Evolutionary conservation across 30 jellyfish, hydroid and myxozoan species (phyloP).

Genomic region (Aurelia sp.): DNA sequence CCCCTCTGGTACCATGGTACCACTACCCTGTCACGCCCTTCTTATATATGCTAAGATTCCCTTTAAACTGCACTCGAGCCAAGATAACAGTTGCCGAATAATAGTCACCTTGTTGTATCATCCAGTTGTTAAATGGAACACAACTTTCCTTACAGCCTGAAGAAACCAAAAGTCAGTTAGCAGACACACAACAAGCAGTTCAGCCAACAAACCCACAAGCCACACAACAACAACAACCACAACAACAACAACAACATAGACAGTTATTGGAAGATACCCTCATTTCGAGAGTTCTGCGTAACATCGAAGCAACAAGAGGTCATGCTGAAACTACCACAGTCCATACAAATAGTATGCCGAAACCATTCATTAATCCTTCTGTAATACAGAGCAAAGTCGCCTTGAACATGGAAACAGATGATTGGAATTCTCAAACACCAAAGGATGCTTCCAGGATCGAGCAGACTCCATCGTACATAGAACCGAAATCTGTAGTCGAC

Average conservation of each 20-base stretch:
- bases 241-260: not conserved
- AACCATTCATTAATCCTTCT: slow-evolving; percentile 17
- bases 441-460: not conserved
- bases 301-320: slow-evolving; percentile 16
- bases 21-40: too few species aligned
- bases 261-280: not conserved
- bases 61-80: too few species aligned
- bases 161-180: too few species aligned
- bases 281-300: slow-evolving; percentile 18
- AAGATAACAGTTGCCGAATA: too few species aligned
- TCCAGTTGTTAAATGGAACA: not conserved
- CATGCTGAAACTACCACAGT: not conserved
- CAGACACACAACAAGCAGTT: too few species aligned
- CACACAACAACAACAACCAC: not conserved
- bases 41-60: too few species aligned
- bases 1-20: too few species aligned
- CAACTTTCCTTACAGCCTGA: not conserved
- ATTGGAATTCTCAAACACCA: slow-evolving; percentile 23
- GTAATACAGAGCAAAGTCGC: not conserved
- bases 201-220: not conserved
- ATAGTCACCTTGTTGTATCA: not conserved
- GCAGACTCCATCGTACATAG: not conserved
- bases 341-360: slow-evolving; percentile 4
- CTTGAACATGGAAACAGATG: not conserved
- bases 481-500: not conserved